phyloP scores from a whole-genome alignment of 2,888 invertebrate species.

The Hemaris fuciformis region DNA sequence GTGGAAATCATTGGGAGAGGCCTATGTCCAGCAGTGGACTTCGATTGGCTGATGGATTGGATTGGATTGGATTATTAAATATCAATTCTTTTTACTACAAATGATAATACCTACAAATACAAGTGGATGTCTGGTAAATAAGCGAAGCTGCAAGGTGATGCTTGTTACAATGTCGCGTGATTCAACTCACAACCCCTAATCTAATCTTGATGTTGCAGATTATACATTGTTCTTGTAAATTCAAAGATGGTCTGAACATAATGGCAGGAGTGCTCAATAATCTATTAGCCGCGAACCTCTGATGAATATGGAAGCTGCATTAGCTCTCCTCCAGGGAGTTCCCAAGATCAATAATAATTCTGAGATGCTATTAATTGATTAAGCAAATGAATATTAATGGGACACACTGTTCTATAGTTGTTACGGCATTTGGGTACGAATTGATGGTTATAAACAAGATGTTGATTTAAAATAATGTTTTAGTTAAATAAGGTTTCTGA shows the following conservation, averaged over 20 bases:
- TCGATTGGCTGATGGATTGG: too few relatives aligned
- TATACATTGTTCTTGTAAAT: neutral
- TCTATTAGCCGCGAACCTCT: constrained; percentile 30
- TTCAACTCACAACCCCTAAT: too few relatives aligned
- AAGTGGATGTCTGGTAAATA: too few relatives aligned
- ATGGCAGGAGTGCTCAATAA: constrained; percentile 23
- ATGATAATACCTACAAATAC: too few relatives aligned
- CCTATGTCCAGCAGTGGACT: too few relatives aligned
- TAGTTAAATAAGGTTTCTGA: too few relatives aligned
- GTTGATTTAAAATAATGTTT: too few relatives aligned
- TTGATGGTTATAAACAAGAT: too few relatives aligned
- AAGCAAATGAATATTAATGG: constrained; percentile 8
- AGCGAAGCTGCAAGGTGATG: too few relatives aligned
- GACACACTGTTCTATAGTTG: neutral
- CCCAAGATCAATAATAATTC: constrained; percentile 9
- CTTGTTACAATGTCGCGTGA: neutral
- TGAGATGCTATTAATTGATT: constrained; percentile 10
- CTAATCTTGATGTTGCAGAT: neutral
- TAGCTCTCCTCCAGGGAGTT: constrained; percentile 27
- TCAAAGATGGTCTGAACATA: neutral
- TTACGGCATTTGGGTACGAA: neutral
- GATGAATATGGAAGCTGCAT: constrained; percentile 39
- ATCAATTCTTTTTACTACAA: too few relatives aligned
- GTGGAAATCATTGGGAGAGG: too few relatives aligned
- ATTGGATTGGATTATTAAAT: too few relatives aligned